Evolutionary conservation across 2,888 invertebrate species (phyloP).

Genomic region (Keiferia lycopersicella): DNA sequence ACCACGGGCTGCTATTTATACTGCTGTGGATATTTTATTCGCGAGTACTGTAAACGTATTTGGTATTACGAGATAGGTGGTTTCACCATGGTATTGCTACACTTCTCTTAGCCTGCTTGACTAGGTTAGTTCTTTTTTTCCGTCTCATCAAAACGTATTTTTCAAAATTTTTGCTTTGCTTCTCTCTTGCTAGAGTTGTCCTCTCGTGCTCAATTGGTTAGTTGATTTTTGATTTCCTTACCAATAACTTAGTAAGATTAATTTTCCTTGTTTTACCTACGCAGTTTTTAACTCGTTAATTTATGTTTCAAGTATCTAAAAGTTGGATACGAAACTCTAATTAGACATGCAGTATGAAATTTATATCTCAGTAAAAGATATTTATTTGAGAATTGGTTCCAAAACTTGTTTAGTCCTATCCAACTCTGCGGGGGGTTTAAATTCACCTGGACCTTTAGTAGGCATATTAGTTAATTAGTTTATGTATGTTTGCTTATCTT

Average conservation of each 20-base stretch:
- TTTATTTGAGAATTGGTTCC: slow-evolving; percentile 34
- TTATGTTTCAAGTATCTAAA: not conserved
- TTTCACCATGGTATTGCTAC: too few species aligned
- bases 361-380: slow-evolving; percentile 37
- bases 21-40: slow-evolving; percentile 37
- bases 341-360: slow-evolving; percentile 37
- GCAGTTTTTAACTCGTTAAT: not conserved
- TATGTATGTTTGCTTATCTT: slow-evolving; percentile 14
- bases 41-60: not conserved
- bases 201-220: too few species aligned
- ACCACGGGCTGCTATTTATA: slow-evolving; percentile 1
- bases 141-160: too few species aligned
- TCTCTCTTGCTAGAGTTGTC: too few species aligned
- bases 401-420: slow-evolving; percentile 23
- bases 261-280: not conserved
- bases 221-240: too few species aligned
- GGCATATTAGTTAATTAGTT: slow-evolving; percentile 24
- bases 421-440: slow-evolving; percentile 17
- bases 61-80: not conserved
- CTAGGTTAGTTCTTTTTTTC: too few species aligned
- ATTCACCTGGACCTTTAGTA: slow-evolving; percentile 7
- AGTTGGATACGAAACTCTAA: slow-evolving; percentile 50
- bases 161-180: too few species aligned
- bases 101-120: not conserved
- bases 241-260: too few species aligned